Evolutionary conservation across 2,113 vertebrate genomes (phyloP).

Genomic region (Megaceryle torquata): DNA sequence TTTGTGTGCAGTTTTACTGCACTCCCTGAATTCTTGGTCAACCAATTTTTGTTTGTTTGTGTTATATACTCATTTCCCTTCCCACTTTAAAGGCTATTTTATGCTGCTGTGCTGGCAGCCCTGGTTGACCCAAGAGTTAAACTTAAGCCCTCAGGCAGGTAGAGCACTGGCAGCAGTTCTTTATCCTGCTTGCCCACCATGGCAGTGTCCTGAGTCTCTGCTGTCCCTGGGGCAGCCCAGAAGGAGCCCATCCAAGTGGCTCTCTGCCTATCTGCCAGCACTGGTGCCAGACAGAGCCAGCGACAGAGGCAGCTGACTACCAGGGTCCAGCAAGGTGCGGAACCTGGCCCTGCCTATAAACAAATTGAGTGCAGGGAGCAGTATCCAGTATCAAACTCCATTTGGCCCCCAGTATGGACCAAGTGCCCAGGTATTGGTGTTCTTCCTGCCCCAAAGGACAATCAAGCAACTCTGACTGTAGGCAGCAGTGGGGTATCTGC

Average conservation of each 20-base stretch:
- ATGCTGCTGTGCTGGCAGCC: constrained; percentile 13
- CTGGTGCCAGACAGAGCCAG: neutral
- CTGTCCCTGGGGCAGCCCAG: neutral
- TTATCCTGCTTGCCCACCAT: neutral
- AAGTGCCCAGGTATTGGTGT: neutral
- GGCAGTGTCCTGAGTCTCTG: neutral
- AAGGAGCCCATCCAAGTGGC: neutral
- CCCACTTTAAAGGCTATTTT: constrained; percentile 52
- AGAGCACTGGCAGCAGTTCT: neutral
- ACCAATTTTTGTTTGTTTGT: constrained; percentile 65
- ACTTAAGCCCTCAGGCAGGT: neutral
- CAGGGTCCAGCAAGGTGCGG: neutral
- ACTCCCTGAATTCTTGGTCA: constrained; percentile 57
- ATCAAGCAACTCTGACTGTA: neutral
- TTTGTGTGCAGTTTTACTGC: constrained; percentile 47
- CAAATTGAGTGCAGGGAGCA: neutral
- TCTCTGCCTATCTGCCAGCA: neutral
- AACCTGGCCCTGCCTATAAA: neutral
- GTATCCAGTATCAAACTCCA: neutral
- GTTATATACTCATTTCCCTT: constrained; percentile 44
- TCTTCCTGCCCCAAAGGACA: neutral
- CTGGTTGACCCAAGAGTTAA: neutral
- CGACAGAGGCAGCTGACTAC: neutral
- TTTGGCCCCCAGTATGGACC: neutral
- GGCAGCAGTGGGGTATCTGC: neutral